Conservation (phyloP, 1,140 invertebrate species). For the Lethrus apterus region DNA sequence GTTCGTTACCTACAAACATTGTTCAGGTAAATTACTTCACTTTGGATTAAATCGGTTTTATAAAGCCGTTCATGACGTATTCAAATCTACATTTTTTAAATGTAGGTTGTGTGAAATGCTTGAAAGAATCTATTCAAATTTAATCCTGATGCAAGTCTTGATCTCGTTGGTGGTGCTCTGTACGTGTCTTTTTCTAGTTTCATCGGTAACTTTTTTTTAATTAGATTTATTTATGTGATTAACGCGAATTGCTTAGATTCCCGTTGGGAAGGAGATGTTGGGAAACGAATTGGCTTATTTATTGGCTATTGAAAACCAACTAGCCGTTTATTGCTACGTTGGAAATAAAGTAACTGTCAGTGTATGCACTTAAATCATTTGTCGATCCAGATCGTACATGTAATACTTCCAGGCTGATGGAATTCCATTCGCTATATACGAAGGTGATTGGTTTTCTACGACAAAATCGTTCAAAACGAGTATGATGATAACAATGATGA, state of each 20-base stretch:
- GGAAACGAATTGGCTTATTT: conserved; percentile 19
- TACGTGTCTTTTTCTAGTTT: conserved; percentile 16
- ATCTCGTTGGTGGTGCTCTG: conserved; percentile 17
- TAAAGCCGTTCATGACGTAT: background rate
- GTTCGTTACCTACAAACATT: conserved; percentile 15
- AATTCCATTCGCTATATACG: conserved; percentile 13
- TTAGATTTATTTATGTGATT: background rate
- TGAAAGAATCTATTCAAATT: conserved; percentile 14
- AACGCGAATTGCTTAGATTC: conserved; percentile 14
- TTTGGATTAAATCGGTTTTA: background rate
- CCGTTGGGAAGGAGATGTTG: conserved; percentile 3
- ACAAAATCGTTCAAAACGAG: conserved; percentile 10
- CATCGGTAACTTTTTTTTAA: conserved; percentile 13
- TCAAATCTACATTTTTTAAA: too few species aligned
- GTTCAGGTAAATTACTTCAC: conserved; percentile 13
- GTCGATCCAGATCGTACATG: background rate
- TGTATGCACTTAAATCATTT: conserved; percentile 9
- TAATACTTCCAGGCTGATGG: conserved; percentile 12
- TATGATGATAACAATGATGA: conserved; percentile 15
- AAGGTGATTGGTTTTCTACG: conserved; percentile 13
- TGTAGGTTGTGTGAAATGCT: conserved; percentile 12
- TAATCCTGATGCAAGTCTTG: conserved; percentile 14
- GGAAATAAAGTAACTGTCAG: conserved; percentile 16
- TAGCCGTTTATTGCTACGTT: conserved; percentile 16
- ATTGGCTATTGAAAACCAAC: conserved; percentile 18